Evolutionary conservation across 2,797 vertebrate species (phyloP), one percentile per base, ranked within the genome.

Genomic region (Xenops minutus): DNA sequence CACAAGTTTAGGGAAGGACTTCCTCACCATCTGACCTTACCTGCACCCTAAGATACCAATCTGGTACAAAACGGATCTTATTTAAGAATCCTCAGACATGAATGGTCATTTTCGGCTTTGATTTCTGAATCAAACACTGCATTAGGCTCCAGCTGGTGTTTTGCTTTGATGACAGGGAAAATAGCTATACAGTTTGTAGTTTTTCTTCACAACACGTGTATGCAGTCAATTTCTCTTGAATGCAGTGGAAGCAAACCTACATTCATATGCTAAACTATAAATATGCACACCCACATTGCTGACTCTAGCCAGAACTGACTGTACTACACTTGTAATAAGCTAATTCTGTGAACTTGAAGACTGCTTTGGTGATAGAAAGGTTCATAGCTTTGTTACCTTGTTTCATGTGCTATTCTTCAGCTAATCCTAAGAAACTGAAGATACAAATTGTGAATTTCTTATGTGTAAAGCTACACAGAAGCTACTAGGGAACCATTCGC

Each of bases 401-500:
- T 55, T 89, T 89, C 39, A 67, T 2, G 4, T 56, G 44, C 58
- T 48, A 23, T 76, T 56, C 29, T 54, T 78, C 51, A 80, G 46
- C 30, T 83, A 69, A 72, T 17, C 18, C 23, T 39, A 64, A 27
- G 27, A 67, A n/a, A 51, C 1, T 32, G 3, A 44, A 93, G 20
- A 63, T 12, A 80, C 0, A n/a, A 82, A 46, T 44, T 51, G 0
- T 0, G 0, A 59, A 34, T 73, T 89, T 64, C 63, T 46, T 34
- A 69, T 0, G 2, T 1, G 3, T 6, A 79, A 13, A 85, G 17
- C 27, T 61, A 56, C 39, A 54, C 6, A 54, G 43, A 68, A 21
- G 9, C 23, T 87, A 72, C 48, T 13, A 54, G 14, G 19, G n/a
- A 79, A 85, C 75, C 8, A 48, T 37, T 66, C 30, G 43, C 55